Evolutionary conservation across 2,888 invertebrate genomes (phyloP), one percentile per base, ranked within the genome.

Genomic region (Hyposoter didymator): DNA sequence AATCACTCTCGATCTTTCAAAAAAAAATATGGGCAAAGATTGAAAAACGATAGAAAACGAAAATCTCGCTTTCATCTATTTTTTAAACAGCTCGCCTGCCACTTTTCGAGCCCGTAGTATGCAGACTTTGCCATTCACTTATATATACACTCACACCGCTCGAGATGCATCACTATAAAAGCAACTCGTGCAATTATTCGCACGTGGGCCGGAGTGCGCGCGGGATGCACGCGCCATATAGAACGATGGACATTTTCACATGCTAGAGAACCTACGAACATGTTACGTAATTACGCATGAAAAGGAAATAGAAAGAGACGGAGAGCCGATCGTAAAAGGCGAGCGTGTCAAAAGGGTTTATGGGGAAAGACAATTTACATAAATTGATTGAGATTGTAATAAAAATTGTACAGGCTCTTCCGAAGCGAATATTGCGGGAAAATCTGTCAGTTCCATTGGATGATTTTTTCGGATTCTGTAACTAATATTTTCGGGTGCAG

Each of bases 121-220:
- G 14, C n/a, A 69, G 28, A 69, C 22, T 19, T 52, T 7, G 45
- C 35, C 22, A 7, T 64, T 35, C 64, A 59, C 62, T 7, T 49
- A 55, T 64, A 22, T 66, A 49, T 75, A 28, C 32, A 47, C 49
- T 73, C 45, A 52, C 32, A 39, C 17, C 12, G 14, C n/a, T n/a
- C 19, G 66, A 39, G 64, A 74, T 52, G 39, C 59, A 73, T n/a
- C 14, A 43, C 12, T 45, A n/a, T 78, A 66, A 75, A 32, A 45
- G 73, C 32, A 28, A 39, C 75, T 47, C 74, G 19, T 74, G 49
- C 72, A 84, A 84, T 81, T 84, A 76, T 84, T 84, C 75, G 72
- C 84, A 59, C 80, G 76, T 81, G 76, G 22, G 35, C n/a, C 22
- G 47, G 28, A 66, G 66, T 49, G 39, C 73, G 73, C 12, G 10